phyloP scores from a whole-genome alignment of 2,113 vertebrate genomes.

The Leiothrix lutea region DNA sequence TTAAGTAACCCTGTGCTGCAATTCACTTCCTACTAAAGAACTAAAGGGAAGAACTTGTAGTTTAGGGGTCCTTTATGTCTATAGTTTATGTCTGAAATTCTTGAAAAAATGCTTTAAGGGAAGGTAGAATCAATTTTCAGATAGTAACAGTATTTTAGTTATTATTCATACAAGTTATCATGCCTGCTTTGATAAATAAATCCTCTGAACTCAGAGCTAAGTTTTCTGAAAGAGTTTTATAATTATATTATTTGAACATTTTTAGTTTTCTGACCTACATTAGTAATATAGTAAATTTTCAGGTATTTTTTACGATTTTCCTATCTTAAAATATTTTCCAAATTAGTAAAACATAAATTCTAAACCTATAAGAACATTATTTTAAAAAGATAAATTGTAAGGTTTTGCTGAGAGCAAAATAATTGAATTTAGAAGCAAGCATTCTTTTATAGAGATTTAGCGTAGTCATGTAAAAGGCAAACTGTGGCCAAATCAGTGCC shows the following conservation, averaged over 20 bases:
- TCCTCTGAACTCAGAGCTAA: conserved; percentile 69
- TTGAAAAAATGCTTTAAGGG: neutral
- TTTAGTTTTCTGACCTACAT: conserved; percentile 3
- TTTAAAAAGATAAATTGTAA: neutral
- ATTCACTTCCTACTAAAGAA: conserved; percentile 6
- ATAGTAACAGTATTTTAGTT: neutral
- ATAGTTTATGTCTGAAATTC: neutral
- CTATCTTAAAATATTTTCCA: neutral
- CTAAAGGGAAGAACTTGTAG: neutral
- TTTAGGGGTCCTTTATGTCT: neutral
- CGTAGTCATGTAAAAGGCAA: neutral
- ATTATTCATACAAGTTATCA: conserved; percentile 41
- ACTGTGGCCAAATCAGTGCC: neutral
- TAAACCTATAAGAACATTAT: neutral
- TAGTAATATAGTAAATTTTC: neutral
- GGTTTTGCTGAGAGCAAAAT: neutral
- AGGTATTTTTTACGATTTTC: neutral
- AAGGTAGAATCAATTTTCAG: neutral
- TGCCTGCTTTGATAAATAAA: conserved; percentile 73
- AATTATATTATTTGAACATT: conserved; percentile 64
- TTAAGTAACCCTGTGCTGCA: conserved; percentile 31
- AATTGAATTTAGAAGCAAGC: neutral
- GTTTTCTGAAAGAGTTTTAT: conserved; percentile 75
- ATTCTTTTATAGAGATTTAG: neutral
- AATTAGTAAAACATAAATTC: neutral